Evolutionary conservation across 2,888 invertebrate species (phyloP).

Genomic region (Anticlea derivata): DNA sequence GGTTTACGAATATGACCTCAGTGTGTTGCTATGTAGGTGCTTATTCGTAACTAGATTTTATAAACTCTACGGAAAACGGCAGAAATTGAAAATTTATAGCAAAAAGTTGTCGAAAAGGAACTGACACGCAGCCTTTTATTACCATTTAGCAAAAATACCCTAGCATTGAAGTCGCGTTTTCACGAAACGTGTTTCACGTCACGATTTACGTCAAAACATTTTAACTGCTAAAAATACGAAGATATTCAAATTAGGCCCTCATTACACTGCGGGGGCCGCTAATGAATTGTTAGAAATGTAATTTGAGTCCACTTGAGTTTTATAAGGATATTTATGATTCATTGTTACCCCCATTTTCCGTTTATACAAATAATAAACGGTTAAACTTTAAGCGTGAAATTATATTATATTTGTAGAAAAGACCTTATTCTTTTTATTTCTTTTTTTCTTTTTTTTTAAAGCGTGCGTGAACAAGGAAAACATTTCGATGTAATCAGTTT

Average conservation of each 20-base stretch:
- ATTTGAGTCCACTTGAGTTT: conserved; percentile 39
- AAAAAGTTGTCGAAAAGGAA: conserved; percentile 2
- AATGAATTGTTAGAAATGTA: conserved; percentile 63
- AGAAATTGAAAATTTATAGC: not conserved
- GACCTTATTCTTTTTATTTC: not conserved
- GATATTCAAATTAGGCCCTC: conserved; percentile 71
- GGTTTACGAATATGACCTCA: too few relatives aligned
- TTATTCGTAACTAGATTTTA: too few relatives aligned
- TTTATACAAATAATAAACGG: too few relatives aligned
- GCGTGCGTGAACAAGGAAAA: too few relatives aligned
- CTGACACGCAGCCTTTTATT: conserved; percentile 17
- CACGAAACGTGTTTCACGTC: conserved; percentile 60
- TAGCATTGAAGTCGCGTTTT: conserved; percentile 46
- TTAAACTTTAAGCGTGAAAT: too few relatives aligned
- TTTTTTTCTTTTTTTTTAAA: too few relatives aligned
- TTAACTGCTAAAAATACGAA: conserved; percentile 54
- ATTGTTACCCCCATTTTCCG: conserved; percentile 21
- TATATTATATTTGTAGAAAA: too few relatives aligned
- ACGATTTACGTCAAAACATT: conserved; percentile 65
- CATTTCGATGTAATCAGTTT: too few relatives aligned
- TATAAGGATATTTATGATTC: conserved; percentile 27
- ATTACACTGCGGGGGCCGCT: conserved; percentile 60
- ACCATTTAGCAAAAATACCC: conserved; percentile 24
- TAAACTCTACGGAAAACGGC: not conserved
- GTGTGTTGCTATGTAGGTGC: too few relatives aligned